Conservation (phyloP, 35 echinoderm and acorn worm genomes). For the Strongylocentrotus purpuratus region DNA sequence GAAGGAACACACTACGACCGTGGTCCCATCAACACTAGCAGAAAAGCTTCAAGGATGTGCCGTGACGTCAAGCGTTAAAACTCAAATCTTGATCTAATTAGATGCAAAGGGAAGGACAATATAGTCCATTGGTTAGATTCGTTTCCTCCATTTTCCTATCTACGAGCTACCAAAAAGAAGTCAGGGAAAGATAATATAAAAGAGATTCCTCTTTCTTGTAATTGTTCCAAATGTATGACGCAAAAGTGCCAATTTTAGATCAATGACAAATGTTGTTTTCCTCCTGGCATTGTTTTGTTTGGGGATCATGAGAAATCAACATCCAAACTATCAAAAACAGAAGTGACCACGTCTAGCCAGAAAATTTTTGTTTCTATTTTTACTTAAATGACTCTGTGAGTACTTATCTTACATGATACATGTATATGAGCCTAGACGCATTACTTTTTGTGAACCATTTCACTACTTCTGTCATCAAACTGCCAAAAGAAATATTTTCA, state of each 20-base stretch:
- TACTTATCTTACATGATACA: background rate
- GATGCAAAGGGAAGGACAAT: background rate
- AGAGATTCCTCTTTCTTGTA: background rate
- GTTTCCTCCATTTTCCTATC: background rate
- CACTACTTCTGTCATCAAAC: too few relatives aligned
- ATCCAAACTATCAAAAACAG: background rate
- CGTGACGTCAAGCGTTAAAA: background rate
- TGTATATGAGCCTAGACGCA: background rate
- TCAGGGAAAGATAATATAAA: background rate
- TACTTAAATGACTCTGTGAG: background rate
- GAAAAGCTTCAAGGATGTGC: background rate
- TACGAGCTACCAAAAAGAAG: background rate
- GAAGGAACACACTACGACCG: background rate
- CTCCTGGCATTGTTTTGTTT: background rate
- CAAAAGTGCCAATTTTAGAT: background rate
- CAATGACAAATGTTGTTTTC: background rate
- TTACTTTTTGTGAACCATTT: background rate
- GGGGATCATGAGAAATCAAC: background rate
- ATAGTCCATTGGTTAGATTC: background rate
- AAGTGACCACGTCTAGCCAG: background rate
- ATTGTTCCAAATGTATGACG: background rate
- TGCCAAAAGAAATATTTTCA: too few relatives aligned
- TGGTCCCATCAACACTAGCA: background rate
- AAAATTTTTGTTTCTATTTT: background rate
- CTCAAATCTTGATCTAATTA: background rate